Percentiles rank a stretch among this genome's conserved stretches.
Evolutionary conservation across 2,888 invertebrate species (phyloP).

Genomic region (Panorpa germanica): DNA sequence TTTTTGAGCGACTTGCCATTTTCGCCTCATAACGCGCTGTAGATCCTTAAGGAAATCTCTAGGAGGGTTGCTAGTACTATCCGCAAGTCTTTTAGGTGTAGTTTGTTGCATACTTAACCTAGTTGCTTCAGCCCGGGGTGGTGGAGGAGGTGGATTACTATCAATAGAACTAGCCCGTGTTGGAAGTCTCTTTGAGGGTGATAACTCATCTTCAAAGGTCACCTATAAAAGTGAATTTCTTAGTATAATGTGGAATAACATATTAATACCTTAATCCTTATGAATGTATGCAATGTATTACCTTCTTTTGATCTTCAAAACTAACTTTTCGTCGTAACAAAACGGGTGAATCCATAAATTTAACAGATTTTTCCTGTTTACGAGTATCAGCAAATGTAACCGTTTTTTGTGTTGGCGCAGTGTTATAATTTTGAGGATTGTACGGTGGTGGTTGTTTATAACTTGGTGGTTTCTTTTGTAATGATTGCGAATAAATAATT

Average conservation of each 20-base stretch:
- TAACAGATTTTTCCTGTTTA: no score
- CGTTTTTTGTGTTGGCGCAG: constrained; percentile 19
- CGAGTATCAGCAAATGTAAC: constrained; percentile 25
- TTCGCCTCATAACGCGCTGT: constrained; percentile 82
- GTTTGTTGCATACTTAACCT: constrained; percentile 50
- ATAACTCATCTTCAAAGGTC: no score
- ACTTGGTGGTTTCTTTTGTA: no score
- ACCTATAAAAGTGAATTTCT: no score
- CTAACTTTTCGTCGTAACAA: constrained; percentile 24
- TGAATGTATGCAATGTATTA: no score
- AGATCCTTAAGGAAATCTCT: constrained; percentile 73
- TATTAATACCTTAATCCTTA: no score
- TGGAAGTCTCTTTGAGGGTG: no score
- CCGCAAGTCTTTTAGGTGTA: constrained; percentile 57
- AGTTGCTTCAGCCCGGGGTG: constrained; percentile 56
- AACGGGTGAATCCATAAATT: constrained; percentile 25
- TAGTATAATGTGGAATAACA: no score
- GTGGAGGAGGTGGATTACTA: constrained; percentile 52
- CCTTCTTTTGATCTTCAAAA: constrained; percentile 20
- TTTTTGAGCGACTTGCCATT: constrained; percentile 86
- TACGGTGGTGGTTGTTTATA: constrained; percentile 6
- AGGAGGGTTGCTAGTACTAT: constrained; percentile 53
- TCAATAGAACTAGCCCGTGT: no score
- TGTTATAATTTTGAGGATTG: no score
- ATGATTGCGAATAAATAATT: no score